A percentile compares a stretch with the other conserved stretches of the same genome.
These are phyloP conservation scores for Pipa parva DNA, from an alignment of 2,113 vertebrate species.

Conservation along the genomic window DNA sequence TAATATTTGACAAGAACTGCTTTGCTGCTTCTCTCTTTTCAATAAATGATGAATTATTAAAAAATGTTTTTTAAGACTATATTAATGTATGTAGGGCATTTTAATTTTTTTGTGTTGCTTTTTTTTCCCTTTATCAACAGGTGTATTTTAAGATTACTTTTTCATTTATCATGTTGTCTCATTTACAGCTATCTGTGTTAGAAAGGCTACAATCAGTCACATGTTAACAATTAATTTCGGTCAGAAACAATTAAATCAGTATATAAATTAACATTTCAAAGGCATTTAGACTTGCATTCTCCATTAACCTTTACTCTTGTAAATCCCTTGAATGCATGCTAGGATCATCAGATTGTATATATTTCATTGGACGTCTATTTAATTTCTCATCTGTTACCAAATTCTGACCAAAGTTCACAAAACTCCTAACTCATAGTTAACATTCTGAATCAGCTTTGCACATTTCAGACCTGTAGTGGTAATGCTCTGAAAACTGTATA, in stretches of 20 bases:
- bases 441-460: background rate
- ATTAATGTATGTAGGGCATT: too few species aligned
- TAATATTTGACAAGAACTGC: too few species aligned
- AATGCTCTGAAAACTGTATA: background rate
- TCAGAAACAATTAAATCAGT: constrained; percentile 29
- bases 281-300: constrained; percentile 11
- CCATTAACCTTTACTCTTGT: constrained; percentile 24
- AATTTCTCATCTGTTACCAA: background rate
- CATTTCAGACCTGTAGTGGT: background rate
- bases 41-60: too few species aligned
- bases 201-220: background rate
- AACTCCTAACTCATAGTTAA: background rate
- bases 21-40: too few species aligned
- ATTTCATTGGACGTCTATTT: background rate
- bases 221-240: constrained; percentile 27
- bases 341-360: background rate
- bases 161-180: constrained; percentile 26
- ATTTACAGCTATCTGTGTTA: constrained; percentile 2
- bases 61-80: too few species aligned
- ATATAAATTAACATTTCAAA: constrained; percentile 32
- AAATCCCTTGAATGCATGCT: constrained; percentile 6
- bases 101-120: too few species aligned
- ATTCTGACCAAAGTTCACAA: background rate
- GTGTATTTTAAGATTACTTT: constrained; percentile 3
- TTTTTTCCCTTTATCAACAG: too few species aligned